Conservation (phyloP, 1,140 invertebrate species). For the Bombus sibiricus region DNA sequence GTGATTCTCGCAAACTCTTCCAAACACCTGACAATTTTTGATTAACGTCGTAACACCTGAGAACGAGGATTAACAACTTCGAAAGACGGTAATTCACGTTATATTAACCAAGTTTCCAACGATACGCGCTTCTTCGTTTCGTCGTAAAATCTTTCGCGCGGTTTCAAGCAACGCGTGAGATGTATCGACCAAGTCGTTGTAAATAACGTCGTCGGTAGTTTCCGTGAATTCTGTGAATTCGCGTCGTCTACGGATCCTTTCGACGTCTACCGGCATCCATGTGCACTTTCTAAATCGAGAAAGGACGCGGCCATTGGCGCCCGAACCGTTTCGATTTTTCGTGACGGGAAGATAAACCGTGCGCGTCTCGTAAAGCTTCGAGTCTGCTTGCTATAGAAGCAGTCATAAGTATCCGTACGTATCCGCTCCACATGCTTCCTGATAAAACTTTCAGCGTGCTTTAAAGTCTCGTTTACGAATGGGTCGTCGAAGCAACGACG, state of each 20-base stretch:
- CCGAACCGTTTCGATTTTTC: slow-evolving; percentile 48
- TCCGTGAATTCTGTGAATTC: not conserved
- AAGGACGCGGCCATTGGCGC: slow-evolving; percentile 43
- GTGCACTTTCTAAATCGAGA: slow-evolving; percentile 27
- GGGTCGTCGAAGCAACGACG: slow-evolving; percentile 38
- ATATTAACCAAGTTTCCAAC: too few species aligned
- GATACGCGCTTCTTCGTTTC: not conserved
- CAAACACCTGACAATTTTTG: too few species aligned
- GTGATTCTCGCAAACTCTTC: too few species aligned
- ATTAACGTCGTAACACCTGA: too few species aligned
- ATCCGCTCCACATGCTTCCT: slow-evolving; percentile 28
- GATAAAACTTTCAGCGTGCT: slow-evolving; percentile 69
- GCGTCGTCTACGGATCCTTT: not conserved
- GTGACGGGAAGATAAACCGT: slow-evolving; percentile 12
- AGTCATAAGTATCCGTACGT: not conserved
- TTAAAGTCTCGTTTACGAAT: slow-evolving; percentile 62
- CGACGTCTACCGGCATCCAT: slow-evolving; percentile 9
- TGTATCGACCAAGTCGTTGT: not conserved
- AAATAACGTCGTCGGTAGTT: slow-evolving; percentile 6
- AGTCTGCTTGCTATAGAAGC: not conserved
- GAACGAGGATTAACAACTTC: not conserved
- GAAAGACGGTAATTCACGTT: not conserved
- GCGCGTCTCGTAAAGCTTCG: slow-evolving; percentile 55
- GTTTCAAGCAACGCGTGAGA: not conserved
- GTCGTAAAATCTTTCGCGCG: not conserved